Base-by-base conservation (phyloP, 2,113 vertebrate genomes). In the Brevimyrus niger region DNA sequence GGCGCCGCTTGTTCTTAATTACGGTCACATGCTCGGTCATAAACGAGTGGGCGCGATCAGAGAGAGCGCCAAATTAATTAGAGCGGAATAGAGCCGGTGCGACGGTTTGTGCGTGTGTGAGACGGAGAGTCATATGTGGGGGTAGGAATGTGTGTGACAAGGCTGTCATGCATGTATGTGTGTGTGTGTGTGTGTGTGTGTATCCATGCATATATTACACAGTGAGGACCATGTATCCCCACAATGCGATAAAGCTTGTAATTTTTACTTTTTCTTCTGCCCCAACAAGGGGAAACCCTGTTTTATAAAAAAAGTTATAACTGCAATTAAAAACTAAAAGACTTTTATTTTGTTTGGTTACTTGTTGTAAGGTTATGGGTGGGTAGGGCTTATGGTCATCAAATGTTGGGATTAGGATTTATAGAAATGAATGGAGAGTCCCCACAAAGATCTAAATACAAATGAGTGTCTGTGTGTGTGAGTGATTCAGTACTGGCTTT, bases 381-480 rank as follows among this genome's bases (percentile, higher is more conserved):
- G 50, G 50, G 48, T 15, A 50, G 48, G 19, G 53, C 17, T 55
- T 21, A 53, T 5, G 17, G 53, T 55, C 5, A 1, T 53, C 51
- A 44, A 19, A n/a, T 61, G 55, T 61, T 61, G 55, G 8, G 55
- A n/a, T 61, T n/a, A 61, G 23, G 21, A 9, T 61, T 61, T 61
- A n/a, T 61, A 61, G 55, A n/a, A 61, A 61, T 61, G 23, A 61
- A 61, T 61, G 7, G 21, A 61, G 21, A 61, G 55, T 61, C 8
- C 55, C 55, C 55, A 61, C 55, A 61, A 61, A 61, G 23, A 61
- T 61, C n/a, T 61, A n/a, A n/a, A n/a, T 61, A 61, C 55, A n/a
- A n/a, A 9, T n/a, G 48, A 85, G 83, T 42, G 80, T 89, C 88
- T 89, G 46, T 76, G 82, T 87, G 89, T 88, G n/a, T 88, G 86